Evolutionary conservation across 92 coral and sea anemone species (phyloP).

Genomic region (Blastomussa wellsi): DNA sequence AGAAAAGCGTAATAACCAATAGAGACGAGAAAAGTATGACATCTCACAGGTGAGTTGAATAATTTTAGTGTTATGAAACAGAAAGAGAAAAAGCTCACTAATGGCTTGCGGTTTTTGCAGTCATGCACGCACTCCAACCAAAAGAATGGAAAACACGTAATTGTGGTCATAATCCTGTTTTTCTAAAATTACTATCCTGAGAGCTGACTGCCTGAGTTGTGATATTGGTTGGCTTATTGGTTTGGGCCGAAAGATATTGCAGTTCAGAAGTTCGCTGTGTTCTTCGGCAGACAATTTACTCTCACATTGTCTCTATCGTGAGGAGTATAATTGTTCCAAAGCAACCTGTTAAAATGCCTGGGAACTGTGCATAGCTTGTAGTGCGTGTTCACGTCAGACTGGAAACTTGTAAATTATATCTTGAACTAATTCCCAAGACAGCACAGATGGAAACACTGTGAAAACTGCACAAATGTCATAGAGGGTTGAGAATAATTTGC

Average conservation of each 20-base stretch:
- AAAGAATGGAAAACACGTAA: background rate
- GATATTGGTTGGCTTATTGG: background rate
- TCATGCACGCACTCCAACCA: background rate
- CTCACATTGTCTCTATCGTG: background rate
- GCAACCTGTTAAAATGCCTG: background rate
- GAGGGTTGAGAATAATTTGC: too few relatives aligned
- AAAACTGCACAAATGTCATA: too few relatives aligned
- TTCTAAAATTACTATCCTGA: background rate
- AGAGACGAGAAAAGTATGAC: background rate
- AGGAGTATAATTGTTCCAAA: background rate
- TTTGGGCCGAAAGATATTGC: background rate
- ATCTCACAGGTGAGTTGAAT: conserved; percentile 13
- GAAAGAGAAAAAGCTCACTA: background rate
- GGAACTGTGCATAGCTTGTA: too few relatives aligned
- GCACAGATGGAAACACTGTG: too few relatives aligned
- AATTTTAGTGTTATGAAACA: background rate
- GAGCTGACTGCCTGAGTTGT: background rate
- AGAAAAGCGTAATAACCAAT: conserved; percentile 13
- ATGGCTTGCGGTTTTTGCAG: background rate
- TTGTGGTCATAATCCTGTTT: background rate
- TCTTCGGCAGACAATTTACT: background rate
- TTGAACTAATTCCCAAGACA: too few relatives aligned
- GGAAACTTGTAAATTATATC: too few relatives aligned
- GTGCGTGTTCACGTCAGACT: too few relatives aligned
- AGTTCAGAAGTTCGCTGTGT: too few relatives aligned